These are phyloP conservation scores for Sander vitreus DNA, from an alignment of 2,113 vertebrate species.

Conservation along the genomic window DNA sequence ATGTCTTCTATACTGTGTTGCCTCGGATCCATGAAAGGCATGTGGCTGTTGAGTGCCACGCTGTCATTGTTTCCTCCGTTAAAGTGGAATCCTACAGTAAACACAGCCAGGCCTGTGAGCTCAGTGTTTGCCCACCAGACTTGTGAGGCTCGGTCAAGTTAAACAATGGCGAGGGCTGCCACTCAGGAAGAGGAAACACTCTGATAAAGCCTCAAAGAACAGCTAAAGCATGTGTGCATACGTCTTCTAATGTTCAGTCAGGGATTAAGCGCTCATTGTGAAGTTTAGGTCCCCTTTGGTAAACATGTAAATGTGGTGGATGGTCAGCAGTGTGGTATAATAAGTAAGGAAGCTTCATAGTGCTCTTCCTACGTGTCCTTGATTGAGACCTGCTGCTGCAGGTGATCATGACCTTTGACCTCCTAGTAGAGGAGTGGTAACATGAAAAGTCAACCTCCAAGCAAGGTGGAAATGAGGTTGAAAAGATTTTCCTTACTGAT, in stretches of 20 bases:
- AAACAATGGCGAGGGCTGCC: slow-evolving; percentile 49
- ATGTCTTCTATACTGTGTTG: not conserved
- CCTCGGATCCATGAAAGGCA: slow-evolving; percentile 44
- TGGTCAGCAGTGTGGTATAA: not conserved
- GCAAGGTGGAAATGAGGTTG: not conserved
- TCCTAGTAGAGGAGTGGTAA: not conserved
- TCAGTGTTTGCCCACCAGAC: slow-evolving; percentile 40
- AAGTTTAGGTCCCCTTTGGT: not conserved
- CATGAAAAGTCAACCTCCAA: not conserved
- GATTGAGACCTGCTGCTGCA: not conserved
- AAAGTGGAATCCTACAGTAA: slow-evolving; percentile 39
- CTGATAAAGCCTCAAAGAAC: slow-evolving; percentile 1
- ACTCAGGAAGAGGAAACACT: slow-evolving; percentile 45
- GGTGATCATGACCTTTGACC: not conserved
- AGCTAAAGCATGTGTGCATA: not conserved
- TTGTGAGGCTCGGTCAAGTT: slow-evolving; percentile 38
- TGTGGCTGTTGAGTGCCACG: slow-evolving; percentile 5
- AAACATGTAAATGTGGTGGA: not conserved
- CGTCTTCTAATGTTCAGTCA: not conserved
- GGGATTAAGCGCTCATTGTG: rapidly evolving
- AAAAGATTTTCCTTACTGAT: not conserved
- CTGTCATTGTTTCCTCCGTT: slow-evolving; percentile 37
- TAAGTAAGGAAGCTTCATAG: not conserved
- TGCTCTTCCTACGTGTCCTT: not conserved
- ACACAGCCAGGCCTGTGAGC: slow-evolving; percentile 13